Conservation (phyloP, 2,113 vertebrate genomes). For the Physeter macrocephalus region DNA sequence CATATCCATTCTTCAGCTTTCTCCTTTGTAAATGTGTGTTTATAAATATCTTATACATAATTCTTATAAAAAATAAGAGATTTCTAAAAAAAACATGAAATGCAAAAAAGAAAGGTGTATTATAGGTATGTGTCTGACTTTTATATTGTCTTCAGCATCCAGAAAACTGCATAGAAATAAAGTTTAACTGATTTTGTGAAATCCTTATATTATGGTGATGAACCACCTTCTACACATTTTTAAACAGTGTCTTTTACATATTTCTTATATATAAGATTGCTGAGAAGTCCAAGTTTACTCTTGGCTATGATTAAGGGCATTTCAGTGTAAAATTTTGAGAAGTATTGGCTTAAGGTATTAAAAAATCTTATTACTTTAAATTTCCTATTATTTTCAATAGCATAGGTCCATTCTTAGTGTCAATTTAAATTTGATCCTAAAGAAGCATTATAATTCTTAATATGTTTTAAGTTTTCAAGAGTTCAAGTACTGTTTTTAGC, state of each 20-base stretch:
- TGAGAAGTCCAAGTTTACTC: background rate
- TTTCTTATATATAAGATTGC: background rate
- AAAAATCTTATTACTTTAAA: background rate
- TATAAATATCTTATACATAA: background rate
- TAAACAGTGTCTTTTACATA: background rate
- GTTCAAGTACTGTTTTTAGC: background rate
- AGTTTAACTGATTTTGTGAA: slow-evolving; percentile 12
- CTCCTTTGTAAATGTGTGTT: background rate
- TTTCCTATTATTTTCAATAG: background rate
- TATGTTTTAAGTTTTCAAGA: background rate
- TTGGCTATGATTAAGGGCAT: background rate
- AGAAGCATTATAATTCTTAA: background rate
- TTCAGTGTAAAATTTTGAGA: background rate
- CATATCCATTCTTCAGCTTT: background rate
- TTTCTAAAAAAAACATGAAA: background rate
- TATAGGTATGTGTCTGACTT: background rate
- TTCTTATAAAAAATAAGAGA: background rate
- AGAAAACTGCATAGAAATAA: background rate
- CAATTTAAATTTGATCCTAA: background rate
- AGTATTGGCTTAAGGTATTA: background rate
- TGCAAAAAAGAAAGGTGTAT: background rate
- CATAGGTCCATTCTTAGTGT: background rate
- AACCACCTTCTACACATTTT: background rate
- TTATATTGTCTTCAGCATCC: background rate
- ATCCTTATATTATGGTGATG: background rate